Evolutionary conservation across 2,888 invertebrate genomes (phyloP).

Genomic region (Tipula unca): DNA sequence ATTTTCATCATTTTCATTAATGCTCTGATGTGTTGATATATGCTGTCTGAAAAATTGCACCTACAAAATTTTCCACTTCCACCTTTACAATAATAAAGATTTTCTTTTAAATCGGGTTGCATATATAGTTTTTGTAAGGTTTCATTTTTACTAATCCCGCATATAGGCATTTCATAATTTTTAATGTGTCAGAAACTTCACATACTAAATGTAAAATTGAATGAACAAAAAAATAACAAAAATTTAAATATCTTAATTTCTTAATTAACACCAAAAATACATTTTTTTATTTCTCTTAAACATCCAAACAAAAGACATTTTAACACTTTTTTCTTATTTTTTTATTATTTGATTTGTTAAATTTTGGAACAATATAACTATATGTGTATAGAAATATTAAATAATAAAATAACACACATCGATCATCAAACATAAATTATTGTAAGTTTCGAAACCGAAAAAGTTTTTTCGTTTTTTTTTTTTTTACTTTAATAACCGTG

Average conservation of each 20-base stretch:
- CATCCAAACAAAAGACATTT: background rate
- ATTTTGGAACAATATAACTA: background rate
- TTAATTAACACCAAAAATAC: background rate
- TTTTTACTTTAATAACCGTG: background rate
- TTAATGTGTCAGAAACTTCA: too few relatives aligned
- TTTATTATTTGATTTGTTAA: background rate
- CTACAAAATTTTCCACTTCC: too few relatives aligned
- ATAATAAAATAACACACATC: background rate
- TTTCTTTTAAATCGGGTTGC: too few relatives aligned
- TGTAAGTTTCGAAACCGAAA: background rate
- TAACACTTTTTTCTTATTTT: background rate
- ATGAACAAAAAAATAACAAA: background rate
- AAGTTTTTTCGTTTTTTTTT: too few relatives aligned
- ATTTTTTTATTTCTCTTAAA: background rate
- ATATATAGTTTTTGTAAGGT: too few relatives aligned
- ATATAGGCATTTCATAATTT: too few relatives aligned
- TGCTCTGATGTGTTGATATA: too few relatives aligned
- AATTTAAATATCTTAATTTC: background rate
- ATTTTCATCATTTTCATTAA: too few relatives aligned
- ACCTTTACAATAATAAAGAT: too few relatives aligned
- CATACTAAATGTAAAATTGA: background rate
- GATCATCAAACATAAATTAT: conserved; percentile 8
- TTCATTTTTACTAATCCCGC: too few relatives aligned
- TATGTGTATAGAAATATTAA: background rate
- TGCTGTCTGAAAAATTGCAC: too few relatives aligned